phyloP scores from a whole-genome alignment of 2,797 vertebrate genomes.

The Enteromius paludinosus region DNA sequence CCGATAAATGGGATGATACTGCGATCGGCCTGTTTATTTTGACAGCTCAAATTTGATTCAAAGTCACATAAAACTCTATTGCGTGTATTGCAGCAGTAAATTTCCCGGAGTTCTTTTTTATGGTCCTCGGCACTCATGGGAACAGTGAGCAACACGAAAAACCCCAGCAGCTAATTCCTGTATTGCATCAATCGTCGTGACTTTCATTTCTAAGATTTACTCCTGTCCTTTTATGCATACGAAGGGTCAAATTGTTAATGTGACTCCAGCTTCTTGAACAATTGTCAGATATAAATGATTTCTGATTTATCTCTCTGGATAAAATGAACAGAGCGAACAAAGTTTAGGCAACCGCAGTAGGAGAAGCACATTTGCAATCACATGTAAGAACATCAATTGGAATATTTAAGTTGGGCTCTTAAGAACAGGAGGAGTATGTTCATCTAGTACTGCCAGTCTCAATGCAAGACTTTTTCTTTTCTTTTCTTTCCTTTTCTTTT shows the following conservation, averaged over 20 bases:
- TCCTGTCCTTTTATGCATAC: neutral
- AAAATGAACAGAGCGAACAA: neutral
- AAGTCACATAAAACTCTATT: conserved; percentile 19
- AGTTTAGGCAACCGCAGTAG: neutral
- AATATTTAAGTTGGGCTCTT: conserved; percentile 12
- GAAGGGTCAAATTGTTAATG: conserved; percentile 11
- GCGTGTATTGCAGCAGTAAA: conserved; percentile 33
- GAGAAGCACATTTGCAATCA: conserved; percentile 11
- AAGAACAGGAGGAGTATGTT: neutral
- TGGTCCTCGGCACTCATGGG: conserved; percentile 18
- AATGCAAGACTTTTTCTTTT: neutral
- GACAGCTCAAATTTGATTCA: conserved; percentile 26
- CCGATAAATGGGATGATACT: conserved; percentile 26
- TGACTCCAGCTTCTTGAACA: neutral
- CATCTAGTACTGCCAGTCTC: neutral
- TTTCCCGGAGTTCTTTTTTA: conserved; percentile 27
- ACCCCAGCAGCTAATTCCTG: conserved; percentile 21
- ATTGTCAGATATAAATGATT: conserved; percentile 5
- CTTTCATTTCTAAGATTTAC: conserved; percentile 36
- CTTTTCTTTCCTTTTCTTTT: neutral
- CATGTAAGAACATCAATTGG: conserved; percentile 38
- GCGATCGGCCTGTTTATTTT: conserved; percentile 19
- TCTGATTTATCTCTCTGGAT: neutral
- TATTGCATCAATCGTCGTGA: conserved; percentile 14
- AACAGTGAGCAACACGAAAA: conserved; percentile 13